Base-by-base conservation (phyloP, 2,113 vertebrate species). In the Lampris incognitus region DNA sequence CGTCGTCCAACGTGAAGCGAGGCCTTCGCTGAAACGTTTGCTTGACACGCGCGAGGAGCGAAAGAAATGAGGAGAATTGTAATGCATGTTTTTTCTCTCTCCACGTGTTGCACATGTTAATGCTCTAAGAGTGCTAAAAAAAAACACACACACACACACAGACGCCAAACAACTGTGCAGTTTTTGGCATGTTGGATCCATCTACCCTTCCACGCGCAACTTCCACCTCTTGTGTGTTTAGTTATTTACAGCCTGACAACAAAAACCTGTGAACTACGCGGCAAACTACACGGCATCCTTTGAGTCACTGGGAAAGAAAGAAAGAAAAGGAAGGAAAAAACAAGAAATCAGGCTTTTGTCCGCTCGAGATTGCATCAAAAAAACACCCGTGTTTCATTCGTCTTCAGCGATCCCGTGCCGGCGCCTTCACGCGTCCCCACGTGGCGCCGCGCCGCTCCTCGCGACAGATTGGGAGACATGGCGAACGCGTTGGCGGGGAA, bases 351-450 rank as follows among this genome's bases (percentile, higher is more conserved):
- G 90, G 85, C 84, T 92, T 93, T 94, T 94, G 92, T 94, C 91
- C 90, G 90, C 86, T 75, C 85, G 87, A 91, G 89, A 93, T 89
- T 88, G 88, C 89, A 91, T 93, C 92, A 93, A 86, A 93, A 69
- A 91, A 89, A 84, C 80, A 91, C 83, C 86, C 24, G 89, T 89
- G 91, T 92, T 95, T 94, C 92, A 93, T 94, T 89, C 93, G 94
- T 95, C 94, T 94, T 93, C 94, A 95, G 90, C 92, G 95, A 95
- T 94, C 91, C 90, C 88, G 81, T 93, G 91, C 88, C 84, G 85
- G 91, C 86, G 88, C 89, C 92, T 94, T 91, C 93, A 92, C 89
- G 82, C 88, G 72, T 86, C 90, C 90, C 93, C 93, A 81, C 87
- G 87, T 85, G 93, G 88, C 91, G 89, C 90, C 86, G 86, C 82